phyloP scores from a whole-genome alignment of 2,888 invertebrate species.

The Gandaritis pyraliata region DNA sequence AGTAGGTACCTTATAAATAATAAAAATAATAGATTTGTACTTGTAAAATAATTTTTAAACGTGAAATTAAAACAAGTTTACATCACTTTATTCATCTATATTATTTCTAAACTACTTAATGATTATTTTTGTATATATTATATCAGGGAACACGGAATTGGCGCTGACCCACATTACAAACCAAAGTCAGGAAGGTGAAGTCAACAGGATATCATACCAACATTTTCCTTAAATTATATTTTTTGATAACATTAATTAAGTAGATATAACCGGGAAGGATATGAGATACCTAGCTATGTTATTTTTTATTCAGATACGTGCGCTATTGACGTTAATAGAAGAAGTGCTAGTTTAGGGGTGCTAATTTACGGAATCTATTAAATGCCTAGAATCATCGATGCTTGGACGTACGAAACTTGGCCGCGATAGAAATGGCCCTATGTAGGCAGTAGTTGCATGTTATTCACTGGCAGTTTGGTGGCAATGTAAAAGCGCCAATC shows the following conservation, averaged over 20 bases:
- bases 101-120: conserved; percentile 77
- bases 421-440: conserved; percentile 7
- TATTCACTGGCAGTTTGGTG: conserved; percentile 13
- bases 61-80: conserved; percentile 67
- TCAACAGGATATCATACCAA: neutral
- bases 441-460: neutral
- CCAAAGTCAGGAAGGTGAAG: conserved; percentile 2
- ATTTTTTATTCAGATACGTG: neutral
- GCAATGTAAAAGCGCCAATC: conserved; percentile 49
- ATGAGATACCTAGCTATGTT: neutral
- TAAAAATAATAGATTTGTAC: conserved; percentile 79
- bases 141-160: conserved; percentile 56
- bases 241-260: neutral
- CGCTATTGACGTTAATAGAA: conserved; percentile 12
- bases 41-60: conserved; percentile 73
- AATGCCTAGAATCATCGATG: conserved; percentile 10
- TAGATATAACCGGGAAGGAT: neutral
- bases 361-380: conserved; percentile 24
- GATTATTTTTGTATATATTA: conserved; percentile 79
- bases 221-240: neutral
- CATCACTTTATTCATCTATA: conserved; percentile 66
- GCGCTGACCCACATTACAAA: conserved; percentile 42
- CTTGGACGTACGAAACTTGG: conserved; percentile 23
- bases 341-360: conserved; percentile 19
- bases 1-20: conserved; percentile 66